These are phyloP conservation scores for Ganaspis sp. DNA, from an alignment of 1,140 invertebrate genomes.

Conservation along the genomic window DNA sequence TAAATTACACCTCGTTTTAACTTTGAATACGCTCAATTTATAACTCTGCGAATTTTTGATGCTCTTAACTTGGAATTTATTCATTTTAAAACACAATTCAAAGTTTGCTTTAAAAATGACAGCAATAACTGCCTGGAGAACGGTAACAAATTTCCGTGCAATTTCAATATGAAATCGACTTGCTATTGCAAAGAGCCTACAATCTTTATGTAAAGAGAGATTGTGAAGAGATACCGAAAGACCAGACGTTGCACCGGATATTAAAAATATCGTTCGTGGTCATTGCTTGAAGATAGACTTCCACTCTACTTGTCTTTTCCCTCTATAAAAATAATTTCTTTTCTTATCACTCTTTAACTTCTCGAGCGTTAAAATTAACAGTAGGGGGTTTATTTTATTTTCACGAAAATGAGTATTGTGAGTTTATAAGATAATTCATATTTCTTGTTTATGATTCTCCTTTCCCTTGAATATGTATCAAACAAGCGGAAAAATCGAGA, in stretches of 20 bases:
- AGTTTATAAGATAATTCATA: neutral
- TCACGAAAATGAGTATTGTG: neutral
- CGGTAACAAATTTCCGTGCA: slow-evolving; percentile 50
- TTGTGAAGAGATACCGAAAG: slow-evolving; percentile 7
- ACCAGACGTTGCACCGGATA: slow-evolving; percentile 58
- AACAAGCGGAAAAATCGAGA: no score
- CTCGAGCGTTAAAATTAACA: neutral
- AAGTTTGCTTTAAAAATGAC: no score
- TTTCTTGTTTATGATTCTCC: no score
- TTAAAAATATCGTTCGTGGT: slow-evolving; percentile 67
- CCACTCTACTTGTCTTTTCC: slow-evolving; percentile 53
- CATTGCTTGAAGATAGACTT: slow-evolving; percentile 60
- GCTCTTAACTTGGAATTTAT: no score
- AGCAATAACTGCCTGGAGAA: neutral
- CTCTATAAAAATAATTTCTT: slow-evolving; percentile 34
- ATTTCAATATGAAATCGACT: slow-evolving; percentile 50
- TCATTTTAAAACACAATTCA: neutral
- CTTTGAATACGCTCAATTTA: no score
- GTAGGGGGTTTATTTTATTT: neutral
- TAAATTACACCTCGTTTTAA: no score
- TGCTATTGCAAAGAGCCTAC: neutral
- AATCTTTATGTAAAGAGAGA: slow-evolving; percentile 20
- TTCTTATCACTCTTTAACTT: slow-evolving; percentile 11
- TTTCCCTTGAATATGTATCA: no score
- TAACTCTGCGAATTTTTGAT: no score